Evolutionary conservation across 1,140 invertebrate species (phyloP).

Genomic region (Cherax quadricarinatus): DNA sequence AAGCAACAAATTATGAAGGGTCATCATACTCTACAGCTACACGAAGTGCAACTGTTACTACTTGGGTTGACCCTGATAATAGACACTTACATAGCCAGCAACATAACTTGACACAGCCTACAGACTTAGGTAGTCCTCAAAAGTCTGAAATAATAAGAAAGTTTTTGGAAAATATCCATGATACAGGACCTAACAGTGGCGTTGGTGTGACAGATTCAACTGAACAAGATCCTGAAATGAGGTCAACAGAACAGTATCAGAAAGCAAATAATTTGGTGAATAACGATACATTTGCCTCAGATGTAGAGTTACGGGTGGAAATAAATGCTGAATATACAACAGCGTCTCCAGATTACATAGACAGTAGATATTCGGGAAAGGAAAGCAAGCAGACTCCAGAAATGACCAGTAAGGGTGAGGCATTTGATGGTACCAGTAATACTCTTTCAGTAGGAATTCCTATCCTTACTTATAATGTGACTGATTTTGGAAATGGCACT

Average conservation of each 20-base stretch:
- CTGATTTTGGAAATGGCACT: background rate
- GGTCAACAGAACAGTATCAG: background rate
- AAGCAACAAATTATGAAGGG: conserved; percentile 60
- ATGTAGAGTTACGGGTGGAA: background rate
- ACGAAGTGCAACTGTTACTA: conserved; percentile 59
- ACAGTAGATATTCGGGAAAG: background rate
- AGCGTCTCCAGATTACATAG: background rate
- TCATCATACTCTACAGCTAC: conserved; percentile 55
- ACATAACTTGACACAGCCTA: conserved; percentile 4
- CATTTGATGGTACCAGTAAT: background rate
- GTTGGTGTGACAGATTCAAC: background rate
- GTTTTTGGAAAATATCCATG: background rate
- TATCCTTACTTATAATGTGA: conserved; percentile 13
- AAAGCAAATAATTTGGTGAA: background rate
- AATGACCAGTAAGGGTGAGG: background rate
- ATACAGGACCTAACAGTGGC: background rate
- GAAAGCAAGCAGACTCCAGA: background rate
- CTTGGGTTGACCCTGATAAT: conserved; percentile 54
- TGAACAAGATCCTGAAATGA: background rate
- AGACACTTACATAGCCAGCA: background rate
- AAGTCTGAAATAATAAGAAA: background rate
- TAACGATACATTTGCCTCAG: background rate
- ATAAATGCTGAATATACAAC: background rate
- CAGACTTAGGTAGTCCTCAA: background rate
- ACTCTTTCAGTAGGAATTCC: background rate